phyloP scores from a whole-genome alignment of 53 echinoderm and acorn worm genomes.

The Zoroaster sp. region DNA sequence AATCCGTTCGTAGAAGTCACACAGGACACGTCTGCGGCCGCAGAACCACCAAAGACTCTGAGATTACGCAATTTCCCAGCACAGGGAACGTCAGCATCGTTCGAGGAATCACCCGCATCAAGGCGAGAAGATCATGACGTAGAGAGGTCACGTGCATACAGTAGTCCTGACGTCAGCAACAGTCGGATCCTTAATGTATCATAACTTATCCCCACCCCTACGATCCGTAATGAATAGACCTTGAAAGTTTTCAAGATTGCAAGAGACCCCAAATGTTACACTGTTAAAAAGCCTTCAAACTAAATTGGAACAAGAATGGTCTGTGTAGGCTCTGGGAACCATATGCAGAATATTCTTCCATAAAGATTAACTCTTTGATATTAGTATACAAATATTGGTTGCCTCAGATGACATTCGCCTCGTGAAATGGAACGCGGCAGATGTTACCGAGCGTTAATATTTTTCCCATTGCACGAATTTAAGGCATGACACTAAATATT shows the following conservation, averaged over 20 bases:
- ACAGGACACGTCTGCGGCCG: neutral
- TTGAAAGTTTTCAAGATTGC: neutral
- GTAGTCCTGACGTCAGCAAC: constrained; percentile 61
- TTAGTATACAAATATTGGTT: no score
- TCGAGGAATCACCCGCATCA: constrained; percentile 38
- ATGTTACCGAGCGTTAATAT: no score
- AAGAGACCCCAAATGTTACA: neutral
- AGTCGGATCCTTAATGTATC: constrained; percentile 36
- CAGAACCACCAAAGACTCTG: constrained; percentile 13
- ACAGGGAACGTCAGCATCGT: constrained; percentile 42
- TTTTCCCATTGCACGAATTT: no score
- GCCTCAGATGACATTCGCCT: no score
- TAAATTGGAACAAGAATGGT: no score
- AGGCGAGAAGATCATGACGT: constrained; percentile 42
- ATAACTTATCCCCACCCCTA: neutral
- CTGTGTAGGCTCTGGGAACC: no score
- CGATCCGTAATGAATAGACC: neutral
- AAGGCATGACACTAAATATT: no score
- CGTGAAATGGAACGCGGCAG: no score
- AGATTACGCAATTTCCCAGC: constrained; percentile 52
- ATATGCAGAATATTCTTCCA: no score
- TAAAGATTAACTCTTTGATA: no score
- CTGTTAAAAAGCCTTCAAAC: neutral
- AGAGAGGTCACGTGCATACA: constrained; percentile 51
- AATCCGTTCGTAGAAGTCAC: constrained; percentile 50